Evolutionary conservation across 2,113 vertebrate species (phyloP).

Genomic region (Pantherophis guttatus): DNA sequence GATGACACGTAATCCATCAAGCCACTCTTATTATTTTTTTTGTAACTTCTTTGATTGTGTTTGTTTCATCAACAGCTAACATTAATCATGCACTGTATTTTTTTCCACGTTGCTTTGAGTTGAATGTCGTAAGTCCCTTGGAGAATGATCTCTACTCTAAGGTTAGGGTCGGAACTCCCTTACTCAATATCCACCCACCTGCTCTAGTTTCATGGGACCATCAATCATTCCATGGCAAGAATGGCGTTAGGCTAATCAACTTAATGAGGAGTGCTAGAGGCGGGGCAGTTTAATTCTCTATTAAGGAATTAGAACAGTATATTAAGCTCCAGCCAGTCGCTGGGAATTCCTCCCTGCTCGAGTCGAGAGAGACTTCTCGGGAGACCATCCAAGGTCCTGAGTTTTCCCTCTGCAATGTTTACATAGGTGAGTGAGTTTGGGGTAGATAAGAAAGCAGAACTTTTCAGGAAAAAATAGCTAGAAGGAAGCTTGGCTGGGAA

Average conservation of each 20-base stretch:
- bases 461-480: neutral
- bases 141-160: neutral
- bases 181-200: neutral
- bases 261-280: neutral
- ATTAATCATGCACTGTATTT: neutral
- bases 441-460: neutral
- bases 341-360: accelerated
- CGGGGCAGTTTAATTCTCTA: neutral
- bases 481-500: neutral
- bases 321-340: neutral
- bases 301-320: neutral
- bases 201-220: neutral
- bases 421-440: neutral
- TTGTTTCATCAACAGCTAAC: neutral
- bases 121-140: accelerated
- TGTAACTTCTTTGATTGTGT: neutral
- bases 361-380: neutral
- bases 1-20: neutral
- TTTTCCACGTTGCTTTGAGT: neutral
- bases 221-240: neutral
- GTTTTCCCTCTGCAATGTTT: neutral
- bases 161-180: neutral
- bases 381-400: neutral
- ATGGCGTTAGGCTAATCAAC: neutral
- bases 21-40: neutral